Evolutionary conservation across 1,140 invertebrate genomes (phyloP).

Genomic region (Aculops lycopersici): DNA sequence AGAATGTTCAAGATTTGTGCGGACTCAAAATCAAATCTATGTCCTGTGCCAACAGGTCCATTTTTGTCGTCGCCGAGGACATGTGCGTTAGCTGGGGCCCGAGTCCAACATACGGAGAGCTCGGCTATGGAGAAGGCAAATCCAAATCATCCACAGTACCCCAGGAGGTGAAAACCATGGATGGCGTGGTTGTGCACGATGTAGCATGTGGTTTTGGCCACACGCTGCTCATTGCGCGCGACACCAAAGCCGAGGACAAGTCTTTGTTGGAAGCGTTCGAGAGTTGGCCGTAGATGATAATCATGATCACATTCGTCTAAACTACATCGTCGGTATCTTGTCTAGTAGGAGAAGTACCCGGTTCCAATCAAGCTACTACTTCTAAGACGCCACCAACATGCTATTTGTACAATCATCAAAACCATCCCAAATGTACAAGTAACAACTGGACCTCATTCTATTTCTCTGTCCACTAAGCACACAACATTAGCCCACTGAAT

Average conservation of each 20-base stretch:
- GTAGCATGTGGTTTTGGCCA: slow-evolving; percentile 52
- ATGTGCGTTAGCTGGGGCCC: slow-evolving; percentile 62
- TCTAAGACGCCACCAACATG: not conserved
- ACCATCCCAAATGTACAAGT: not conserved
- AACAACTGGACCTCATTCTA: too few species aligned
- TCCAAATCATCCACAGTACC: slow-evolving; percentile 46
- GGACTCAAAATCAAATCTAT: slow-evolving; percentile 60
- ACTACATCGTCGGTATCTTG: too few species aligned
- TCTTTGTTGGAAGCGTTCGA: slow-evolving; percentile 26
- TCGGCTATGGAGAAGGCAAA: slow-evolving; percentile 42
- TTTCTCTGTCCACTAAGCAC: too few species aligned
- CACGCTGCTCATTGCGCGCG: slow-evolving; percentile 32
- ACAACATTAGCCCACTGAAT: too few species aligned
- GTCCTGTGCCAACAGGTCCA: slow-evolving; percentile 27
- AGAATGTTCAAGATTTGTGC: slow-evolving; percentile 57
- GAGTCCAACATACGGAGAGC: slow-evolving; percentile 58
- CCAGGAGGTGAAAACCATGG: slow-evolving; percentile 52
- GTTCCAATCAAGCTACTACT: too few species aligned
- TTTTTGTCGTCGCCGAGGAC: slow-evolving; percentile 58
- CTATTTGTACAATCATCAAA: not conserved
- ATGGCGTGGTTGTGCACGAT: slow-evolving; percentile 39
- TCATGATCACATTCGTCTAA: not conserved
- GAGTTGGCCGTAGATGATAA: slow-evolving; percentile 14
- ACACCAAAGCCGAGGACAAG: slow-evolving; percentile 28
- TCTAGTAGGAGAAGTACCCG: too few species aligned